Conservation (phyloP, 2,797 vertebrate genomes). For the Arremon aurantiirostris region DNA sequence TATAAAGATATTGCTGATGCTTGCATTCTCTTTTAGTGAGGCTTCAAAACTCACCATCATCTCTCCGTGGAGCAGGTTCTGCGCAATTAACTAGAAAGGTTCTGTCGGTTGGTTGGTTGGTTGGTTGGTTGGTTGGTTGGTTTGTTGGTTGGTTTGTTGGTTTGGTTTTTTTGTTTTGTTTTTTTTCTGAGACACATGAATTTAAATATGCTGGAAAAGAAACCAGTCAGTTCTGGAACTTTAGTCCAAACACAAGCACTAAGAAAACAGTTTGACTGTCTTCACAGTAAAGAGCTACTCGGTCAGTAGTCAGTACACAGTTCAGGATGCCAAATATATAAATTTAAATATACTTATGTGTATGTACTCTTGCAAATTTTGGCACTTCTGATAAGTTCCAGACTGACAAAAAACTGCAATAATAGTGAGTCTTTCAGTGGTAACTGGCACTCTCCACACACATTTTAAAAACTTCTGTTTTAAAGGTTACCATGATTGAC, state of each 20-base stretch:
- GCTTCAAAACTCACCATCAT: neutral
- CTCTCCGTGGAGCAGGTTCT: neutral
- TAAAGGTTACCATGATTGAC: neutral
- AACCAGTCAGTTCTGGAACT: neutral
- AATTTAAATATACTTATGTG: neutral
- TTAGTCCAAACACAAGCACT: neutral
- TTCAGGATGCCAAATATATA: neutral
- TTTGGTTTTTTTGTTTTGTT: rapidly evolving
- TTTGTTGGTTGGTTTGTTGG: rapidly evolving
- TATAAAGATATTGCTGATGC: neutral
- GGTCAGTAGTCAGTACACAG: neutral
- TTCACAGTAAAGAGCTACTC: neutral
- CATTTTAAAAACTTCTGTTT: neutral
- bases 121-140: neutral
- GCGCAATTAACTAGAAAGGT: neutral
- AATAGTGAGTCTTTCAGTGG: neutral
- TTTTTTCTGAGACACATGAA: neutral
- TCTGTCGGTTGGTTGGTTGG: neutral
- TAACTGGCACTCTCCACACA: neutral
- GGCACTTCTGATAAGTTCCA: neutral
- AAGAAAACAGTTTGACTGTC: neutral
- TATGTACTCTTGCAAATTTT: neutral
- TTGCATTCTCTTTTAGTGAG: neutral
- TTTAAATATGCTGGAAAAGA: neutral
- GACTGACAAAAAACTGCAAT: neutral